Conservation (phyloP, 2,888 invertebrate genomes). For the Xylophagus ater region DNA sequence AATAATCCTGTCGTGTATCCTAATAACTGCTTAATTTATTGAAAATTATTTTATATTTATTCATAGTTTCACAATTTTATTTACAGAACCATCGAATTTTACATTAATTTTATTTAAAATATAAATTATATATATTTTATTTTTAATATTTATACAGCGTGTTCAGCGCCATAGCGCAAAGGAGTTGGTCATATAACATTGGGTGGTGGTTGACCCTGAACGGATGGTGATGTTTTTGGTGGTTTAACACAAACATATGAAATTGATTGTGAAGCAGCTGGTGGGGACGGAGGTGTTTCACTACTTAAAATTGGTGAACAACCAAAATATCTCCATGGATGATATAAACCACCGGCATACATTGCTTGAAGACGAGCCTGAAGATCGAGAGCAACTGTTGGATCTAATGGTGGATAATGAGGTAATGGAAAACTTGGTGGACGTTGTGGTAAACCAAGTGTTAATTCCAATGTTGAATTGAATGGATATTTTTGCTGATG, state of each 20-base stretch:
- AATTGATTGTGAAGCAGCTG: constrained; percentile 17
- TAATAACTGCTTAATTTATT: background rate
- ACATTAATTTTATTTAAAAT: background rate
- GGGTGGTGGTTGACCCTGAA: constrained; percentile 24
- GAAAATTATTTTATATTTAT: background rate
- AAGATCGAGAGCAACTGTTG: constrained; percentile 36
- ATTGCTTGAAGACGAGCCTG: constrained; percentile 38
- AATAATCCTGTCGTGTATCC: too few species aligned
- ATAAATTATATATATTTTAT: background rate
- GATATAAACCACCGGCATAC: constrained; percentile 38
- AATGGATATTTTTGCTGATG: constrained; percentile 33
- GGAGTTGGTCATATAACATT: constrained; percentile 42
- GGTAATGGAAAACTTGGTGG: constrained; percentile 23
- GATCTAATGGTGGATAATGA: constrained; percentile 35
- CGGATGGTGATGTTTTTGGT: constrained; percentile 32
- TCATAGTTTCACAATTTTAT: background rate
- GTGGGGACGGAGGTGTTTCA: constrained; percentile 37
- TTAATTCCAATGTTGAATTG: constrained; percentile 33
- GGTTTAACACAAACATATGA: constrained; percentile 30
- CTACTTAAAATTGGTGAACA: constrained; percentile 34
- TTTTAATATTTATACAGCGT: constrained; percentile 28
- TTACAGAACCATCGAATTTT: too few species aligned
- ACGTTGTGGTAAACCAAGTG: constrained; percentile 30
- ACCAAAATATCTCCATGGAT: constrained; percentile 38
- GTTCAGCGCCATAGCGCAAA: constrained; percentile 37